Evolutionary conservation across 2,797 vertebrate species (phyloP).

Genomic region (Galago senegalensis): DNA sequence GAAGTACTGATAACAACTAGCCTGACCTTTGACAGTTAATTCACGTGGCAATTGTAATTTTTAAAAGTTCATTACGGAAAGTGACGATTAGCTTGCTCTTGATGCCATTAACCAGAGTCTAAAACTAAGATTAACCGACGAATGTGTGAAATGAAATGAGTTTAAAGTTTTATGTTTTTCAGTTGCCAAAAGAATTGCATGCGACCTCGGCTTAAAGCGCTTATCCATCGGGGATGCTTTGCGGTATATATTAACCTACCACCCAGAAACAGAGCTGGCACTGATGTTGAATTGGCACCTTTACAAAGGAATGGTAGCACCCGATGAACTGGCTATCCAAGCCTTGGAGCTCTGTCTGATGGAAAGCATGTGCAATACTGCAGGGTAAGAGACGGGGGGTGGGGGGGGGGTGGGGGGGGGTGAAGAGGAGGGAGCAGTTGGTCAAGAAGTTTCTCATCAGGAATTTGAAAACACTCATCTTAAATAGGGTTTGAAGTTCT

Average conservation of each 20-base stretch:
- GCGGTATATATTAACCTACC: slow-evolving; percentile 89
- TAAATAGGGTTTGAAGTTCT: neutral
- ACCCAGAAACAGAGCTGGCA: slow-evolving; percentile 91
- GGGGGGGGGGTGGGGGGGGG: no score
- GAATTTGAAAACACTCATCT: neutral
- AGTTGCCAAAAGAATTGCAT: slow-evolving; percentile 94
- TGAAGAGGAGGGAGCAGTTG: no score
- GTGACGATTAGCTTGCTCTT: neutral
- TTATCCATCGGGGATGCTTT: slow-evolving; percentile 94
- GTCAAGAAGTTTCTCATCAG: neutral
- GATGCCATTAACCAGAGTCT: neutral
- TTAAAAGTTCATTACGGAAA: neutral
- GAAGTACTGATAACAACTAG: neutral
- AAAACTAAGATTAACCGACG: neutral
- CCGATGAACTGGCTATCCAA: slow-evolving; percentile 94
- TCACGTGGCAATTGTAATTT: slow-evolving; percentile 50
- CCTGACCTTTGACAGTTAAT: neutral
- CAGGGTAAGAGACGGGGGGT: slow-evolving; percentile 90
- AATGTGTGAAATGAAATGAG: neutral
- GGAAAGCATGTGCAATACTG: slow-evolving; percentile 90
- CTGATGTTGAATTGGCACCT: slow-evolving; percentile 91
- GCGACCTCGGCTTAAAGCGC: slow-evolving; percentile 91
- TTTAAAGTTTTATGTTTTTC: slow-evolving; percentile 84
- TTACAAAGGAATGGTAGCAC: slow-evolving; percentile 91
- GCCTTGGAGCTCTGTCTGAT: slow-evolving; percentile 94